Base-by-base conservation (phyloP, 2,113 vertebrate species). In the Scopus umbretta region DNA sequence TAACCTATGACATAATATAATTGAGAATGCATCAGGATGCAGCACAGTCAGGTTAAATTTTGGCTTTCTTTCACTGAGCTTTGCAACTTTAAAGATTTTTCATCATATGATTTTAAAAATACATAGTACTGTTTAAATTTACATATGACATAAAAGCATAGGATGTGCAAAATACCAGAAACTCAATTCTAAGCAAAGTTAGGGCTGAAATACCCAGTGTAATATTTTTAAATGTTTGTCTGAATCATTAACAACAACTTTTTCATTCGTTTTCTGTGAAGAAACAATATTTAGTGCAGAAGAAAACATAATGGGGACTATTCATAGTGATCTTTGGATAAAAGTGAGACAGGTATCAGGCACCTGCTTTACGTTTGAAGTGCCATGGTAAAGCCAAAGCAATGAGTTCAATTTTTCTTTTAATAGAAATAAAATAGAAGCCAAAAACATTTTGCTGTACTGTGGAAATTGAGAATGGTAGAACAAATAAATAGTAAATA, bases 1-100 rank as follows among this genome's bases (percentile, higher is more conserved):
- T 95, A 94, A 96, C 91, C 73, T 92, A 76, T 94, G 88, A 68
- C 89, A 92, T 94, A 92, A 91, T 81, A 91, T 82, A 92, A 86
- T 95, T 87, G 78, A 87, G 80, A 88, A 82, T 80, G 81, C 62
- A 95, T 47, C 42, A 34, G 78, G 81, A 96, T 1, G 0, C 80
- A 66, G 66, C 74, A 80, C 27, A 91, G 68, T 75, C 83, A 81
- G 66, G 74, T 88, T 94, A 88, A 76, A 90, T 90, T 95, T 92
- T 94, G 83, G 34, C 76, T 92, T 95, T 92, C 70, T 49, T 92
- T 91, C 71, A 63, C 67, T 90, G 86, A 70, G 91, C 59, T 55
- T 91, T 94, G 63, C 87, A 92, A 80, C 84, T 96, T 97, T 72
- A 92, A 95, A 73, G 66, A 38, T 90, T 84, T 85, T 94, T 85